Percentiles rank a stretch among this genome's conserved stretches.
Conservation (phyloP, 2,888 invertebrate species). For the Drosophila nr. perissopoda region DNA sequence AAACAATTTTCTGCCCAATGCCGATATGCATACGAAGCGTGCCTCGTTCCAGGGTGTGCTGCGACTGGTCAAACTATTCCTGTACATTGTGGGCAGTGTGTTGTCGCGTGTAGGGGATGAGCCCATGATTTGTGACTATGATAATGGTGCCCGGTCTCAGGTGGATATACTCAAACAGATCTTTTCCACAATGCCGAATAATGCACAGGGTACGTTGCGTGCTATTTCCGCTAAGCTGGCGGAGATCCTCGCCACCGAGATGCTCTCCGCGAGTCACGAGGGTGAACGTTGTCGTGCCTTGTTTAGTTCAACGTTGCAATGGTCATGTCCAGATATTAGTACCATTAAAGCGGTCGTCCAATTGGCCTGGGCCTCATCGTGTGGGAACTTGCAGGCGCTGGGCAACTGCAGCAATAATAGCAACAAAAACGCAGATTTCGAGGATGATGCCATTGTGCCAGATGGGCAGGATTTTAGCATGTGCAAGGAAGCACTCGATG, state of each 20-base stretch:
- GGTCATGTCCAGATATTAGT: slow-evolving; percentile 90
- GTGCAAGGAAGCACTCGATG: slow-evolving; percentile 96
- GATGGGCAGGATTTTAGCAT: slow-evolving; percentile 89
- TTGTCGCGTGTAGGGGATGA: slow-evolving; percentile 88
- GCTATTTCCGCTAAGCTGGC: slow-evolving; percentile 94
- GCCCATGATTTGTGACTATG: slow-evolving; percentile 86
- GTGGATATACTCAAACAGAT: slow-evolving; percentile 92
- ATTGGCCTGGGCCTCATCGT: slow-evolving; percentile 92
- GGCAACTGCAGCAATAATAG: slow-evolving; percentile 86
- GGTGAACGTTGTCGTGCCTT: slow-evolving; percentile 86
- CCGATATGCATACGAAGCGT: slow-evolving; percentile 90
- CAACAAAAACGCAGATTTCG: slow-evolving; percentile 78
- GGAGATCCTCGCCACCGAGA: slow-evolving; percentile 91
- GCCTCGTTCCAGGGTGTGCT: slow-evolving; percentile 95
- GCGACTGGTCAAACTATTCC: slow-evolving; percentile 94
- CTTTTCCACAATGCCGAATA: slow-evolving; percentile 91
- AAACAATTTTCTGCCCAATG: slow-evolving; percentile 92
- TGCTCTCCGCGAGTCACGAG: slow-evolving; percentile 85
- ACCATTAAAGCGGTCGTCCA: slow-evolving; percentile 91
- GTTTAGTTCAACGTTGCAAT: slow-evolving; percentile 87
- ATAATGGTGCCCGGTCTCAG: slow-evolving; percentile 85
- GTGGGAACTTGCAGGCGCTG: slow-evolving; percentile 89
- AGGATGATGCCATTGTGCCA: slow-evolving; percentile 86
- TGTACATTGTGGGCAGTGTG: slow-evolving; percentile 94
- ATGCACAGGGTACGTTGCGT: slow-evolving; percentile 93